A percentile compares a stretch with the other conserved stretches of the same genome.
Conservation (phyloP, 2,797 vertebrate species). For the Podarcis siculus region DNA sequence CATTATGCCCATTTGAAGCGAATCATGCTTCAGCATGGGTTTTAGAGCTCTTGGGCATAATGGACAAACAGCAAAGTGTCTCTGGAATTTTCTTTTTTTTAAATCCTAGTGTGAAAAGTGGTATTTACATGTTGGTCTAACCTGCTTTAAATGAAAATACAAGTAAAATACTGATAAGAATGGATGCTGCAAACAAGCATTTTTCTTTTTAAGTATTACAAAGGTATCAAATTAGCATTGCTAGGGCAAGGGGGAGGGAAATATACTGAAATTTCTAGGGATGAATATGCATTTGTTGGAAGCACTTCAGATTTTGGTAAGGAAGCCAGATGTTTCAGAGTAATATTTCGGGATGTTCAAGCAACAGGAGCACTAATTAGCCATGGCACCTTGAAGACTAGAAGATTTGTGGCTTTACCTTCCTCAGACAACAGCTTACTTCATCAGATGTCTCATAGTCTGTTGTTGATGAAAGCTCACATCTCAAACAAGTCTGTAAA, state of each 20-base stretch:
- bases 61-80: not conserved
- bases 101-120: not conserved
- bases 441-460: not conserved
- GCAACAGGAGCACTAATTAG: not conserved
- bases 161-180: not conserved
- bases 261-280: not conserved
- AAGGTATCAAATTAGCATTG: not conserved
- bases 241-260: not conserved
- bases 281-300: not conserved
- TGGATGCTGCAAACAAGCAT: not conserved
- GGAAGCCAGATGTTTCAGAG: not conserved
- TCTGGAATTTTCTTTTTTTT: not conserved
- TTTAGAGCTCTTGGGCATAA: not conserved
- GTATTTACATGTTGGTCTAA: not conserved
- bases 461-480: not conserved
- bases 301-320: not conserved
- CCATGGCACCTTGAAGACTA: not conserved
- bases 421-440: not conserved
- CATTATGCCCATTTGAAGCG: not conserved
- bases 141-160: not conserved
- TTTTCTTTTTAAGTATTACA: not conserved
- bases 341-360: not conserved
- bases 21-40: not conserved
- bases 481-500: not conserved
- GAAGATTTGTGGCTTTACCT: not conserved